phyloP scores from a whole-genome alignment of 2,888 invertebrate genomes.

The Nyleta sp. region DNA sequence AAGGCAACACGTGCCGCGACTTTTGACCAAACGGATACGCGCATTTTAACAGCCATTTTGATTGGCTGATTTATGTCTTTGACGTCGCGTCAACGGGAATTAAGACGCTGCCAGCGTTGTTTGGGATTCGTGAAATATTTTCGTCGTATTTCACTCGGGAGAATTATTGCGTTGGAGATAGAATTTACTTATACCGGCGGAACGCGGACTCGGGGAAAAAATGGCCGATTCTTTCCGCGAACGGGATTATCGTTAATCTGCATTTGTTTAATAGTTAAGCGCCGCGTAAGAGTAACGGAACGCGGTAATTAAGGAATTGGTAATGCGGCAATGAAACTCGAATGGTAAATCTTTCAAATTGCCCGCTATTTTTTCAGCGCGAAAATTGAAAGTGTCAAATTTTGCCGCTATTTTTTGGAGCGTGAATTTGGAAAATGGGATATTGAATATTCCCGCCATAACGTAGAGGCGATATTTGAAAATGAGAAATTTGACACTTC shows the following conservation, averaged over 20 bases:
- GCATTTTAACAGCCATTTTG: conserved; percentile 47
- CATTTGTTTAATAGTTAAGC: conserved; percentile 26
- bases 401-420: neutral
- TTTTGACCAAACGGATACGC: conserved; percentile 54
- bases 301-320: too few relatives aligned
- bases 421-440: too few relatives aligned
- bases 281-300: neutral
- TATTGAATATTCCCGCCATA: too few relatives aligned
- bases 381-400: neutral
- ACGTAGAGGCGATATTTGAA: too few relatives aligned
- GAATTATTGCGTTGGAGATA: conserved; percentile 43
- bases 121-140: conserved; percentile 45
- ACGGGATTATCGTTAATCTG: conserved; percentile 32
- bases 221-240: conserved; percentile 28
- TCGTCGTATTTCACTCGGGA: conserved; percentile 35
- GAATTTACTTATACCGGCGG: conserved; percentile 38
- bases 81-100: conserved; percentile 49
- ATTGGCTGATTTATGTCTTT: conserved; percentile 58
- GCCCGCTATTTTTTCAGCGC: neutral
- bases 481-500: too few relatives aligned
- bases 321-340: too few relatives aligned
- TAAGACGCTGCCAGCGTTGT: conserved; percentile 48
- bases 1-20: conserved; percentile 55
- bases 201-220: neutral
- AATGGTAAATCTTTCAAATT: neutral